Conservation (phyloP, 2,888 invertebrate genomes). For the Atethmia centrago region DNA sequence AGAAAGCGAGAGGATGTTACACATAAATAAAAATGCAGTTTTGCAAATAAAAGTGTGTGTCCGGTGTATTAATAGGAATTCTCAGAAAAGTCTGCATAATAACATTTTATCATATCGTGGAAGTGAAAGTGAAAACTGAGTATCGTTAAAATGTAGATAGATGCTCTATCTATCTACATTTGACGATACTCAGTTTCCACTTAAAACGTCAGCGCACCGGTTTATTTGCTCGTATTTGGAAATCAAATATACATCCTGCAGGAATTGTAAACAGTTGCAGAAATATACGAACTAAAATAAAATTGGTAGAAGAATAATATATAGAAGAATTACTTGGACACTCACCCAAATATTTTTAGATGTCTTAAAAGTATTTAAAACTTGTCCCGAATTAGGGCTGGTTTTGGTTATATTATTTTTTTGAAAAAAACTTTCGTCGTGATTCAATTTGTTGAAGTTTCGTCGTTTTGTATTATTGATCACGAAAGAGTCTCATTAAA, state of each 20-base stretch:
- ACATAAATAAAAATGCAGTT: no score
- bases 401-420: neutral
- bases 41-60: neutral
- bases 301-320: neutral
- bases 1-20: no score
- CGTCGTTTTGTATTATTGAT: neutral
- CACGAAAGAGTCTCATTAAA: neutral
- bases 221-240: slow-evolving; percentile 47
- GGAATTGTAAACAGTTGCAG: slow-evolving; percentile 16
- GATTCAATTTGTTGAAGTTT: neutral
- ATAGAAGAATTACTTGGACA: slow-evolving; percentile 3
- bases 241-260: slow-evolving; percentile 51
- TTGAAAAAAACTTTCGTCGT: neutral
- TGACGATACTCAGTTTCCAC: slow-evolving; percentile 34
- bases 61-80: neutral
- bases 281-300: slow-evolving; percentile 11
- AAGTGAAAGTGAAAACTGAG: no score
- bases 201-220: slow-evolving; percentile 53
- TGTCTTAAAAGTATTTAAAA: neutral
- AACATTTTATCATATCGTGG: slow-evolving; percentile 12
- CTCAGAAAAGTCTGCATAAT: neutral
- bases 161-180: slow-evolving; percentile 6
- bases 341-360: neutral
- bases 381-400: neutral
- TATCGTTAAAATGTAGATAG: no score